Conservation (phyloP, 2,113 vertebrate species). For the Dipodomys merriami region DNA sequence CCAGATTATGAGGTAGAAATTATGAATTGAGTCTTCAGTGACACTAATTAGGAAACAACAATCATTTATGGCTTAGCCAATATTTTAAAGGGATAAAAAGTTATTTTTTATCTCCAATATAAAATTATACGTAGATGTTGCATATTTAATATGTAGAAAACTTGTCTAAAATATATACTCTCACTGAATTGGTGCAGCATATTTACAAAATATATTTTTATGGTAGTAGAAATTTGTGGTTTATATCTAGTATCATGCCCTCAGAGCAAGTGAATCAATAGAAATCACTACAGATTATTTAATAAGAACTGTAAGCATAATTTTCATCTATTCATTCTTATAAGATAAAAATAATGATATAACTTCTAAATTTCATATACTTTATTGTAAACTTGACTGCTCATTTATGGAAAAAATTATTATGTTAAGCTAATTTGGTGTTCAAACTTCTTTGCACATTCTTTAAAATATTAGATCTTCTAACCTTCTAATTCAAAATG, state of each 20-base stretch:
- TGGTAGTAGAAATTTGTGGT: background rate
- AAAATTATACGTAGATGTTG: background rate
- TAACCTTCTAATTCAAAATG: background rate
- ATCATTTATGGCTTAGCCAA: background rate
- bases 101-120: background rate
- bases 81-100: background rate
- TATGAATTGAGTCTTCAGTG: background rate
- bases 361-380: slow-evolving; percentile 5
- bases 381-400: background rate
- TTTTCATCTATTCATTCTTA: slow-evolving; percentile 37
- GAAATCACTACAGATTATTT: background rate
- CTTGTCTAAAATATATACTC: background rate
- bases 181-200: background rate
- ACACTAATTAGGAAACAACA: background rate
- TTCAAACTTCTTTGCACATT: background rate
- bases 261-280: background rate
- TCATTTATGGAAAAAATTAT: background rate
- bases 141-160: background rate
- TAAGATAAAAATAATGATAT: background rate
- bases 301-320: background rate
- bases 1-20: background rate
- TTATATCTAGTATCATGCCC: background rate
- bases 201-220: slow-evolving; percentile 6
- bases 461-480: background rate
- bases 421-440: background rate